phyloP scores from a whole-genome alignment of 2,888 invertebrate species.

The Gari tellinella region DNA sequence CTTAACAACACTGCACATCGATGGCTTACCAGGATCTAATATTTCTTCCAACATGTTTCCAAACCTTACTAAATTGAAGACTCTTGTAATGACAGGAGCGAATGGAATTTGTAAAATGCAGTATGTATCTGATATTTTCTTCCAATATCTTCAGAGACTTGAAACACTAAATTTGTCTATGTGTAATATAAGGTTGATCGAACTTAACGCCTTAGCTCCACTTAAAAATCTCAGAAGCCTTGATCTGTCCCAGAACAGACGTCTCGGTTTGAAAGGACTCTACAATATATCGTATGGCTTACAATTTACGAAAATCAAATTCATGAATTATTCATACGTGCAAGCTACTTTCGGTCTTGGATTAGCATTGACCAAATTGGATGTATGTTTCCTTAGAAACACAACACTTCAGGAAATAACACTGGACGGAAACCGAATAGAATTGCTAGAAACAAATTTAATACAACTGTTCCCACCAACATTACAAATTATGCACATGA shows the following conservation, averaged over 20 bases:
- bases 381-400: constrained; percentile 28
- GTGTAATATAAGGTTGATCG: constrained; percentile 23
- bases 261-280: constrained; percentile 19
- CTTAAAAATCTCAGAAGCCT: constrained; percentile 13
- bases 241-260: constrained; percentile 30
- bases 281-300: constrained; percentile 34
- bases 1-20: not conserved
- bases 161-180: constrained; percentile 12
- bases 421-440: constrained; percentile 28
- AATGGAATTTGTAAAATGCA: constrained; percentile 2
- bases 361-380: not conserved
- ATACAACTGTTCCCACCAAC: constrained; percentile 10
- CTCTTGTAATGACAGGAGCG: no score
- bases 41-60: no score
- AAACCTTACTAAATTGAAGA: no score
- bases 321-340: constrained; percentile 12
- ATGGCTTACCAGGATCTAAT: not conserved
- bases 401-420: constrained; percentile 25
- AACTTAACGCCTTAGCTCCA: constrained; percentile 16
- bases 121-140: not conserved
- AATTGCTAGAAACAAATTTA: constrained; percentile 20
- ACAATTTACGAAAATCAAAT: constrained; percentile 29
- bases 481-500: constrained; percentile 10
- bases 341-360: constrained; percentile 27
- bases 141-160: not conserved